These are phyloP conservation scores for Cottus gobio DNA, from an alignment of 2,113 vertebrate genomes.

Conservation along the genomic window DNA sequence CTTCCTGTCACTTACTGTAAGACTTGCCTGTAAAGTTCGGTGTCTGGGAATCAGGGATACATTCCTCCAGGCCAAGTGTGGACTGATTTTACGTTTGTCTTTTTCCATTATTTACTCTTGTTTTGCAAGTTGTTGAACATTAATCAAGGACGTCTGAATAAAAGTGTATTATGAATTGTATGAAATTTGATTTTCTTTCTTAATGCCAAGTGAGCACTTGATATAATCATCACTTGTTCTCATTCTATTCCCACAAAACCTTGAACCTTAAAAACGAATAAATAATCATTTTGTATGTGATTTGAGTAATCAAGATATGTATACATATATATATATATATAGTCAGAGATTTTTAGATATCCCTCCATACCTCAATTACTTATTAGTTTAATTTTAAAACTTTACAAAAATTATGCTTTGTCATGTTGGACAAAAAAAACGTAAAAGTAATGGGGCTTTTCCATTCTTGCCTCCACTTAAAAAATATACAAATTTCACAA, in stretches of 20 bases:
- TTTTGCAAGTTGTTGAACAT: not conserved
- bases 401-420: not conserved
- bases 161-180: not conserved
- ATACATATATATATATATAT: not conserved
- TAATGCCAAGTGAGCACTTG: too few species aligned
- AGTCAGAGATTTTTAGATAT: not conserved
- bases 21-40: not conserved
- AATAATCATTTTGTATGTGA: not conserved
- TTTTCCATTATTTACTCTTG: not conserved
- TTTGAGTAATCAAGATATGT: not conserved
- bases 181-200: not conserved
- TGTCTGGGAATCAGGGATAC: not conserved
- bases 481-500: slow-evolving; percentile 54
- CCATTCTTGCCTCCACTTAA: slow-evolving; percentile 7
- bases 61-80: not conserved
- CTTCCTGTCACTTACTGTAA: slow-evolving; percentile 45
- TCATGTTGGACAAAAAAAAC: not conserved
- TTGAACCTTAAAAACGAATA: too few species aligned
- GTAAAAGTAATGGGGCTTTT: slow-evolving; percentile 3
- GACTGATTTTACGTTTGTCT: not conserved
- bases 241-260: not conserved
- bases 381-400: not conserved
- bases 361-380: not conserved
- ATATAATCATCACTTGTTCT: not conserved
- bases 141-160: not conserved